phyloP scores from a whole-genome alignment of 2,113 vertebrate genomes.

The Lasiurus borealis region DNA sequence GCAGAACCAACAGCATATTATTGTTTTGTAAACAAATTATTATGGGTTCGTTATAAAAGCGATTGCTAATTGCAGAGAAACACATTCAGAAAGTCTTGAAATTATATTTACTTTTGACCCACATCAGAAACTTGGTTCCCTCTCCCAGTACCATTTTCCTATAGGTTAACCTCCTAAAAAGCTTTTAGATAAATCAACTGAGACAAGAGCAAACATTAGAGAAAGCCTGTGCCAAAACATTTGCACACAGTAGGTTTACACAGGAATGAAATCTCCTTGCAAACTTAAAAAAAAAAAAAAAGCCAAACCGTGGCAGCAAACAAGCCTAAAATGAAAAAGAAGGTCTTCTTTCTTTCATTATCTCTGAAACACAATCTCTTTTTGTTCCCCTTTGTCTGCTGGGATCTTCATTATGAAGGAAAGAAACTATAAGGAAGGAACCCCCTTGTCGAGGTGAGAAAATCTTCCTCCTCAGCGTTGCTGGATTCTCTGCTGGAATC shows the following conservation, averaged over 20 bases:
- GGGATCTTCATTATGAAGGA: not conserved
- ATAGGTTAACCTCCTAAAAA: not conserved
- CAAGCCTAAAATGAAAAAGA: constrained; percentile 46
- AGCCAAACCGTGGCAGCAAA: constrained; percentile 42
- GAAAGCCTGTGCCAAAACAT: not conserved
- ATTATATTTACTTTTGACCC: constrained; percentile 10
- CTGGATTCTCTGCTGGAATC: not conserved
- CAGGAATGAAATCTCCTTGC: not conserved
- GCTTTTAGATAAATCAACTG: not conserved
- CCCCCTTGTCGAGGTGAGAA: not conserved
- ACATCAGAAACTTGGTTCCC: not conserved
- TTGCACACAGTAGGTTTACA: not conserved
- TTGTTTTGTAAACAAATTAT: constrained; percentile 14
- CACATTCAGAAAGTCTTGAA: constrained; percentile 2
- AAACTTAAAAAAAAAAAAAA: not conserved
- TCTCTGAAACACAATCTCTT: not conserved
- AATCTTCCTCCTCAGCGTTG: not conserved
- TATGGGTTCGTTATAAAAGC: not conserved
- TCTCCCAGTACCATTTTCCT: not conserved
- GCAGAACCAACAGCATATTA: not conserved
- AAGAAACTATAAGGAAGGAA: constrained; percentile 31
- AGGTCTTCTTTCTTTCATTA: not conserved
- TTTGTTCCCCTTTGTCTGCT: constrained; percentile 19
- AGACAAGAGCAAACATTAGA: not conserved
- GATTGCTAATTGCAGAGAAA: constrained; percentile 14